Evolutionary conservation across 1,140 invertebrate genomes (phyloP).

Genomic region (Patella vulgata): DNA sequence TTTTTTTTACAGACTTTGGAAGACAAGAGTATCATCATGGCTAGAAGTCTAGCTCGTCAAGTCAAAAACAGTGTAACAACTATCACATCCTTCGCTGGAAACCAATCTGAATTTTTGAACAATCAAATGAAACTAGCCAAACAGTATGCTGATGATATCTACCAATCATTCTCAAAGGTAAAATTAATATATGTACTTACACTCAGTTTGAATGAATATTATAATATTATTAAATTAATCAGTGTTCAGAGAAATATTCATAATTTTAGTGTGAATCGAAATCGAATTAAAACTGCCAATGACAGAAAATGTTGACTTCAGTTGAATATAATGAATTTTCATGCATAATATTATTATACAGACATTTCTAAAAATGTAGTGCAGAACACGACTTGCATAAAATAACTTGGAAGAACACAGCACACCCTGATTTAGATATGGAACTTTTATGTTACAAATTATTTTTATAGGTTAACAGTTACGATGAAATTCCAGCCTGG

Average conservation of each 20-base stretch:
- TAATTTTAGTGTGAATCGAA: background rate
- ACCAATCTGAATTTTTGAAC: constrained; percentile 18
- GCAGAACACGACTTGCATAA: no score
- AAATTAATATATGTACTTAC: background rate
- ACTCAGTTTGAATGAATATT: background rate
- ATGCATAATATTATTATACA: no score
- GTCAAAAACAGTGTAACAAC: constrained; percentile 19
- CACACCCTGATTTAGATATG: background rate
- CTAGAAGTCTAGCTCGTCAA: constrained; percentile 31
- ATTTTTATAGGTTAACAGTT: constrained; percentile 27
- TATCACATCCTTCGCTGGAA: constrained; percentile 15
- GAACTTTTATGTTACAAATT: background rate
- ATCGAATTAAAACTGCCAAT: background rate
- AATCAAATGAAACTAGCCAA: constrained; percentile 28
- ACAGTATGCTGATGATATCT: constrained; percentile 36
- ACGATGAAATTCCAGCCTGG: constrained; percentile 36
- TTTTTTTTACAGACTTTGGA: constrained; percentile 31
- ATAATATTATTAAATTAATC: background rate
- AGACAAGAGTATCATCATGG: constrained; percentile 33
- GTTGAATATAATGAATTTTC: background rate
- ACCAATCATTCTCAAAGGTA: constrained; percentile 34
- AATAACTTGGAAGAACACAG: no score
- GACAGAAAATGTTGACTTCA: background rate
- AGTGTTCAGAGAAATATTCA: background rate
- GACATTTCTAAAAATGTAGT: no score